Evolutionary conservation across 2,797 vertebrate genomes (phyloP).

Genomic region (Tenualosa ilisha): DNA sequence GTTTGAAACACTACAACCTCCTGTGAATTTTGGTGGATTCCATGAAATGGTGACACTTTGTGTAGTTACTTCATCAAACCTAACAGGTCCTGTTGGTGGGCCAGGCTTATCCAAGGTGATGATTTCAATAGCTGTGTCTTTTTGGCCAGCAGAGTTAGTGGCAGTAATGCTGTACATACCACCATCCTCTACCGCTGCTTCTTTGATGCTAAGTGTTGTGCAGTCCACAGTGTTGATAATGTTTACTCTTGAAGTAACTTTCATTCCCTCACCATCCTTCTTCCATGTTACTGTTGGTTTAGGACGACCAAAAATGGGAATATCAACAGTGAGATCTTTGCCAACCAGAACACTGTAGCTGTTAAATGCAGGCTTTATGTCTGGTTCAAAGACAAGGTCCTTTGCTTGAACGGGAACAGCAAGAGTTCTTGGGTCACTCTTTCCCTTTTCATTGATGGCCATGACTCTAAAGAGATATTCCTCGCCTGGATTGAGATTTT

Average conservation of each 20-base stretch:
- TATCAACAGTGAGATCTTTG: conserved; percentile 89
- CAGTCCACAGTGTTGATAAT: conserved; percentile 78
- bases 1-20: conserved; percentile 95
- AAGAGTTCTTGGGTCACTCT: conserved; percentile 93
- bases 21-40: conserved; percentile 89
- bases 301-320: conserved; percentile 92
- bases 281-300: conserved; percentile 89
- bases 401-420: conserved; percentile 92
- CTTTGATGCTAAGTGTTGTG: conserved; percentile 89
- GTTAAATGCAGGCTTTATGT: conserved; percentile 89
- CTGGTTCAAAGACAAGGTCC: conserved; percentile 94
- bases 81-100: conserved; percentile 92
- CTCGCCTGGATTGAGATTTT: conserved; percentile 89
- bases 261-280: conserved; percentile 88
- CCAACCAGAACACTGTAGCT: conserved; percentile 92
- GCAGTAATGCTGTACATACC: conserved; percentile 91
- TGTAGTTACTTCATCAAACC: conserved; percentile 93
- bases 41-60: conserved; percentile 93
- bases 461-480: conserved; percentile 95
- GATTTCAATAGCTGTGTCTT: conserved; percentile 88
- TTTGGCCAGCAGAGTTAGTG: conserved; percentile 87
- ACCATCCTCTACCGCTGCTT: conserved; percentile 88
- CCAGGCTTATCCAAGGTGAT: conserved; percentile 96
- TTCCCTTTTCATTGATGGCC: conserved; percentile 97
- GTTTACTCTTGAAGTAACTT: conserved; percentile 93